A percentile compares a stretch with the other conserved stretches of the same genome.
Conservation (phyloP, 2,113 vertebrate genomes). For the Nestor notabilis region DNA sequence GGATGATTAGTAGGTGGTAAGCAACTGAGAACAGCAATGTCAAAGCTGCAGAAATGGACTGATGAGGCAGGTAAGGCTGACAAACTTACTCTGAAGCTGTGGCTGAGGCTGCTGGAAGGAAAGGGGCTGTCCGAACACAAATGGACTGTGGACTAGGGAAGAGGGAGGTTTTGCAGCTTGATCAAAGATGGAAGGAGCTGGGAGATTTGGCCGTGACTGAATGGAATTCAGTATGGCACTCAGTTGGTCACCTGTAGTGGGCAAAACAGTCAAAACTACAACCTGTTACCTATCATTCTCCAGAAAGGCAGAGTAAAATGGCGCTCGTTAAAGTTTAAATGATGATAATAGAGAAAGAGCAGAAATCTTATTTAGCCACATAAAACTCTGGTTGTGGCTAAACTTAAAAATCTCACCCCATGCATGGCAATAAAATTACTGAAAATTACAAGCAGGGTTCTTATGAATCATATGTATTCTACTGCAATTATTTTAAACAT, state of each 20-base stretch:
- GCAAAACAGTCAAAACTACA: conserved; percentile 98
- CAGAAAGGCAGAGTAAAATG: conserved; percentile 66
- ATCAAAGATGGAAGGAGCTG: conserved; percentile 98
- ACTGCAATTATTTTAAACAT: not conserved
- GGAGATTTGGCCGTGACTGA: conserved; percentile 99
- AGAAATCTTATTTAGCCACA: conserved; percentile 6
- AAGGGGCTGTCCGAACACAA: conserved; percentile 99
- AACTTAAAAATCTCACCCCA: conserved; percentile 11
- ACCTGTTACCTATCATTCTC: conserved; percentile 84
- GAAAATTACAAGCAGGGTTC: not conserved
- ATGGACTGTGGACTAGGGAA: conserved; percentile 99
- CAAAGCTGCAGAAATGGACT: conserved; percentile 78
- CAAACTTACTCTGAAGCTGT: conserved; percentile 99
- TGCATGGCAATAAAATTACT: not conserved
- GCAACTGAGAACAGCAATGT: conserved; percentile 68
- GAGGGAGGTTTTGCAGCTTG: conserved; percentile 98
- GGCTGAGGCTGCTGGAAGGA: conserved; percentile 98
- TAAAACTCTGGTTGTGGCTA: not conserved
- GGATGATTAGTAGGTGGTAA: conserved; percentile 61
- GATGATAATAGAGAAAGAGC: conserved; percentile 8
- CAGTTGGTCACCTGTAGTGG: conserved; percentile 98
- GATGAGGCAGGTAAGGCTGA: conserved; percentile 85
- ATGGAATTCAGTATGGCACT: conserved; percentile 99
- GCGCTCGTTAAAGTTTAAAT: conserved; percentile 58
- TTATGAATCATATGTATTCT: not conserved